A percentile compares a stretch with the other conserved stretches of the same genome.
These are phyloP conservation scores for Sebastes fasciatus DNA, from an alignment of 2,113 vertebrate species.

Conservation along the genomic window DNA sequence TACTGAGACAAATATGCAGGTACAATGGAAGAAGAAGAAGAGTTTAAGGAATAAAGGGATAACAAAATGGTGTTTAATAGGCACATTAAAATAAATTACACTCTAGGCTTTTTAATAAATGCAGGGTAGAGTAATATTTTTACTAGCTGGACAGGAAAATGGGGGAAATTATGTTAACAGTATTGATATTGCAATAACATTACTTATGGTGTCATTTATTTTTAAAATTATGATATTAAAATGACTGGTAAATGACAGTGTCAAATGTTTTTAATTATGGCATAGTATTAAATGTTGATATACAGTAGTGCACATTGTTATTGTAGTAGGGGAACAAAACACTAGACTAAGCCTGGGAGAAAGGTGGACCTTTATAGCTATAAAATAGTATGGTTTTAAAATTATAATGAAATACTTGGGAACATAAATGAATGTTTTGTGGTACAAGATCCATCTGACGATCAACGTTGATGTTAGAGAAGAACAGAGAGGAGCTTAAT, in stretches of 20 bases:
- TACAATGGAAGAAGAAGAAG: neutral
- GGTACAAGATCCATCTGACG: neutral
- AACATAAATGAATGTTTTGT: neutral
- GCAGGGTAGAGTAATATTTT: neutral
- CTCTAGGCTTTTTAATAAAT: neutral
- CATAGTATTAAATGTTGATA: neutral
- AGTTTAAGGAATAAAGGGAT: neutral
- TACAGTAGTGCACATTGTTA: neutral
- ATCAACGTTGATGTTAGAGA: neutral
- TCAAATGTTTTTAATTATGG: neutral
- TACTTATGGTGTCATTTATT: neutral
- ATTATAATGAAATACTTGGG: neutral
- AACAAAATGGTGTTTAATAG: neutral
- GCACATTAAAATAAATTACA: neutral
- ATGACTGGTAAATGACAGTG: neutral
- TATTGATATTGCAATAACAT: neutral
- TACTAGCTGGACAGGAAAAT: neutral
- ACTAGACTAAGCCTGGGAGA: neutral
- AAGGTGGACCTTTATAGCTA: neutral
- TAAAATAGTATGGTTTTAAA: neutral
- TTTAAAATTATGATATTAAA: neutral
- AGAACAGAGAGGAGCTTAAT: neutral
- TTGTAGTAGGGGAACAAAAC: neutral
- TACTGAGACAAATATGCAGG: neutral
- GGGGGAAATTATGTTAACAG: neutral